Percentiles rank a stretch among this genome's conserved stretches.
Conservation (phyloP, 2,797 vertebrate genomes). For the Prunella strophiata region DNA sequence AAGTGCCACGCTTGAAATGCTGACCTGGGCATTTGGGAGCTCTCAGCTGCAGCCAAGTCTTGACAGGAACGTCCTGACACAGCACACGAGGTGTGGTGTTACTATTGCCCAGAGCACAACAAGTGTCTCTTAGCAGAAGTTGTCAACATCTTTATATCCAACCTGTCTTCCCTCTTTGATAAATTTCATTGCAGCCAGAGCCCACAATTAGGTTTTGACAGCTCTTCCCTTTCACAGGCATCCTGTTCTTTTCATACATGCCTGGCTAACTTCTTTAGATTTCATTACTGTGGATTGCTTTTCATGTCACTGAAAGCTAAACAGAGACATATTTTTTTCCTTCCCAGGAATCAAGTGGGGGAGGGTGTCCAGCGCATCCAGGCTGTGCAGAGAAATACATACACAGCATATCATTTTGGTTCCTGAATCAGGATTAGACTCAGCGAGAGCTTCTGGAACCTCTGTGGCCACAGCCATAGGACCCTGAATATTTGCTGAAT, state of each 20-base stretch:
- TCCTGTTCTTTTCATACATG: slow-evolving; percentile 63
- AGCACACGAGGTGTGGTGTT: neutral
- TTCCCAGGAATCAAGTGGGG: slow-evolving; percentile 67
- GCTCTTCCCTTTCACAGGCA: slow-evolving; percentile 61
- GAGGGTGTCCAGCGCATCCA: slow-evolving; percentile 66
- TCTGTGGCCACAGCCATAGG: slow-evolving; percentile 62
- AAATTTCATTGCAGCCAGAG: slow-evolving; percentile 54
- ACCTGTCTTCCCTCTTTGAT: slow-evolving; percentile 33
- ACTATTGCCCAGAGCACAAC: neutral
- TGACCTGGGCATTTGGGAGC: neutral
- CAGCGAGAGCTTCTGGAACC: slow-evolving; percentile 61
- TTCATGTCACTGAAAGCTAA: slow-evolving; percentile 26
- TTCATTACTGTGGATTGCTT: slow-evolving; percentile 48
- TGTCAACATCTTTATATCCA: neutral
- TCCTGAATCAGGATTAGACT: slow-evolving; percentile 72
- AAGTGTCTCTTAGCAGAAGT: slow-evolving; percentile 20
- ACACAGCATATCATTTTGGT: slow-evolving; percentile 72
- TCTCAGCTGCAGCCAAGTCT: neutral
- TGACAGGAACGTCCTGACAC: neutral
- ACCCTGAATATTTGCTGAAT: slow-evolving; percentile 70
- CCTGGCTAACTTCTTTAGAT: slow-evolving; percentile 55
- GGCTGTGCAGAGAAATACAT: slow-evolving; percentile 71
- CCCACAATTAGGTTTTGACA: slow-evolving; percentile 63
- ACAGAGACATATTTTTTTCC: slow-evolving; percentile 40
- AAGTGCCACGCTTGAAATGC: neutral